A percentile compares a stretch with the other conserved stretches of the same genome.
These are phyloP conservation scores for Eretmochelys imbricata DNA, from an alignment of 2,113 vertebrate genomes.

Conservation along the genomic window DNA sequence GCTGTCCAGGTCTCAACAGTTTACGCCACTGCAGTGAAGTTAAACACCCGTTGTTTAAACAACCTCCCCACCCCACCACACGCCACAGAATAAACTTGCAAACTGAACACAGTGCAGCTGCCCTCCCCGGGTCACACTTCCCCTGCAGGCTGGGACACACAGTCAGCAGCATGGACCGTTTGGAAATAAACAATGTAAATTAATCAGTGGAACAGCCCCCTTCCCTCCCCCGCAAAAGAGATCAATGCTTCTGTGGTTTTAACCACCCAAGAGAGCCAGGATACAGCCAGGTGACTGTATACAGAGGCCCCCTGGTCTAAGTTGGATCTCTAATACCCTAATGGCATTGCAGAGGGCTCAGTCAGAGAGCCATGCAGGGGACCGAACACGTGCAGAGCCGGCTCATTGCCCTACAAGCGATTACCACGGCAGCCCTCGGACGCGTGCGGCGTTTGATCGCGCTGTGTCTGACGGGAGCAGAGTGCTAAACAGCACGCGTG, in stretches of 20 bases:
- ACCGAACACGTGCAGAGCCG: background rate
- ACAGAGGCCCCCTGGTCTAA: too few species aligned
- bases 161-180: too few species aligned
- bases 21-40: background rate
- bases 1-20: rapidly evolving
- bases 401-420: background rate
- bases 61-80: rapidly evolving
- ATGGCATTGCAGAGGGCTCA: background rate
- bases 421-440: too few species aligned
- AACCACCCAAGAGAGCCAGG: background rate
- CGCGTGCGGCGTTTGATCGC: background rate
- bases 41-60: rapidly evolving
- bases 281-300: background rate
- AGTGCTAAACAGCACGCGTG: too few species aligned
- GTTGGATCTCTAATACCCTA: too few species aligned
- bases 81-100: background rate
- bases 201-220: background rate
- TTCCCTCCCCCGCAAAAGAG: too few species aligned
- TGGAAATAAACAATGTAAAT: background rate
- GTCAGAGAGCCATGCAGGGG: background rate
- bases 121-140: background rate
- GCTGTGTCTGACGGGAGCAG: too few species aligned
- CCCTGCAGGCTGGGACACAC: background rate
- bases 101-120: background rate
- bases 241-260: background rate